Evolutionary conservation across 2,797 vertebrate species (phyloP).

Genomic region (Potorous gilbertii): DNA sequence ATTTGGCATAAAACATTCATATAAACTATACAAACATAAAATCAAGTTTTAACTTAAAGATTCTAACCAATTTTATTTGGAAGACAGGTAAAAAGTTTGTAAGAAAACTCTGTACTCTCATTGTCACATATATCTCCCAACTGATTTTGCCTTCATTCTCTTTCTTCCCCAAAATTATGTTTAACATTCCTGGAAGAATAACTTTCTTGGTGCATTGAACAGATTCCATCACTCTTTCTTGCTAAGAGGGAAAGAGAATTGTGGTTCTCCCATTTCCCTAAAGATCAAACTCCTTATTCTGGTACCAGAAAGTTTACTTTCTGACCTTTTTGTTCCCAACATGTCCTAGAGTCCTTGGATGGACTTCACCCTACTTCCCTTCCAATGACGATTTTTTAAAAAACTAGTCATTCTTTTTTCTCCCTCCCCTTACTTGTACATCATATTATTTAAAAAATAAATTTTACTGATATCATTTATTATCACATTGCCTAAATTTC

Average conservation of each 20-base stretch:
- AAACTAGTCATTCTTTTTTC: background rate
- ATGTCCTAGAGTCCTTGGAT: background rate
- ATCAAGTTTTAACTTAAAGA: background rate
- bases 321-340: background rate
- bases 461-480: too few species aligned
- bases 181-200: background rate
- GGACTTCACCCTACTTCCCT: background rate
- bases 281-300: background rate
- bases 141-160: background rate
- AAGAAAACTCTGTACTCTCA: background rate
- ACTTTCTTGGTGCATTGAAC: background rate
- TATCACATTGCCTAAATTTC: background rate
- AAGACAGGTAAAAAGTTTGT: background rate
- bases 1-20: background rate
- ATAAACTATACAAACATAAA: background rate
- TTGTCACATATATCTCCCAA: background rate
- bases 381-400: background rate
- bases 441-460: background rate
- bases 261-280: background rate
- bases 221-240: background rate
- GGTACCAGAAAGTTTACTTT: background rate
- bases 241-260: background rate
- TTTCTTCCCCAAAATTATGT: background rate
- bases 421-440: too few species aligned
- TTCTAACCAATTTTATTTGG: background rate